phyloP scores from a whole-genome alignment of 1,140 invertebrate species.

The Drosophila pruinosa region DNA sequence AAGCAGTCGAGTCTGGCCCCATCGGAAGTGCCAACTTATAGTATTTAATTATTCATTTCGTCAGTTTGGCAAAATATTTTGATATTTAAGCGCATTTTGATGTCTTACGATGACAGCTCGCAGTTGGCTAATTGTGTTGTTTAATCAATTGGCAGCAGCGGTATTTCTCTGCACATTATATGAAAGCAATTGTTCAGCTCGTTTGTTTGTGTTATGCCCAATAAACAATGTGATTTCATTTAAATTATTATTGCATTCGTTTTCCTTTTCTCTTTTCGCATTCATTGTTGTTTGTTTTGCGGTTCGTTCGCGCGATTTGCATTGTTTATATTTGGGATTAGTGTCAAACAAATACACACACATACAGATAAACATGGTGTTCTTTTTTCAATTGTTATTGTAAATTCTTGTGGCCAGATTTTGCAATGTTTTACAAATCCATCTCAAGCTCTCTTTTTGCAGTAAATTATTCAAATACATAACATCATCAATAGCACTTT shows the following conservation, averaged over 20 bases:
- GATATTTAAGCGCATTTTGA: not conserved
- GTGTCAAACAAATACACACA: constrained; percentile 17
- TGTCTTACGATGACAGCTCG: not conserved
- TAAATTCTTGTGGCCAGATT: constrained; percentile 4
- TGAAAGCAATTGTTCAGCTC: constrained; percentile 40
- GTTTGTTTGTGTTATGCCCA: constrained; percentile 40
- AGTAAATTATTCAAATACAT: not conserved
- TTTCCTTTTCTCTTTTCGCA: constrained; percentile 4
- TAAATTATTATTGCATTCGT: constrained; percentile 52
- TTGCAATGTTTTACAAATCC: not conserved
- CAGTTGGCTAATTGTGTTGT: constrained; percentile 41
- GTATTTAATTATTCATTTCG: constrained; percentile 54
- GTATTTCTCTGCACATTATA: constrained; percentile 52
- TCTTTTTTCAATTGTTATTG: constrained; percentile 10
- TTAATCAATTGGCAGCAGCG: constrained; percentile 45
- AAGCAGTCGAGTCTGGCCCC: not conserved
- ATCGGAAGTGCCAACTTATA: constrained; percentile 3
- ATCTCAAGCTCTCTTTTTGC: not conserved
- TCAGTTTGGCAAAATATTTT: constrained; percentile 17
- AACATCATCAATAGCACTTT: not conserved
- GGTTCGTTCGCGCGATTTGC: constrained; percentile 1
- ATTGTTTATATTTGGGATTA: constrained; percentile 32
- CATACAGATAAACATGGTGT: not conserved
- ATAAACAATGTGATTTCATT: constrained; percentile 55
- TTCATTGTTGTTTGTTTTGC: constrained; percentile 21